Evolutionary conservation across 1,140 invertebrate genomes (phyloP), one percentile per base, ranked within the genome.

Genomic region (Ceratosolen fusciceps): DNA sequence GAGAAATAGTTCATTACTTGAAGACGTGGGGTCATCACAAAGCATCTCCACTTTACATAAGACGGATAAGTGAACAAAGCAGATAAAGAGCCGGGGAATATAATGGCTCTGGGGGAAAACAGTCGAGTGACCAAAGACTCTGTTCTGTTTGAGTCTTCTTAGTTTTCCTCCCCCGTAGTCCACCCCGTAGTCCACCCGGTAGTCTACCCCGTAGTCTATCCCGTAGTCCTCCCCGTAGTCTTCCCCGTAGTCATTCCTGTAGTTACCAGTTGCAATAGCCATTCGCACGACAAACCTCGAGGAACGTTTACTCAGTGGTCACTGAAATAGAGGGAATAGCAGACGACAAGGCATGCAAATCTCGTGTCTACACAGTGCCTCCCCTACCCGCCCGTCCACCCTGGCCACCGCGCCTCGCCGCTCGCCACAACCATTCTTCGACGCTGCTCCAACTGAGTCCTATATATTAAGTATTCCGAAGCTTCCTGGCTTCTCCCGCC

Each of bases 301-400:
- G 56, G 65, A 72, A 56, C 34, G 71, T 79, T 79, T 79, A 72
- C 47, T 67, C 71, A 74, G 52, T 79, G 71, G 71, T 24, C 71
- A 31, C 43, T 67, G 60, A 74, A 73, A 74, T 47, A 79, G 47
- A 79, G 77, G 26, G 60, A 79, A 79, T 79, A 67, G 47, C 71
- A 67, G 52, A 74, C 70, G 58, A 79, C 60, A 79, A 74, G n/a
- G 70, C 71, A 74, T 79, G 77, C 70, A 79, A 79, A 79, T 79
- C 71, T 74, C 52, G 52, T 58, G 52, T 56, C 24, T 60, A 29
- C 39, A 34, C 1, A 1, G 2, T 19, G 19, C 2, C 29, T 74
- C 72, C 0, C 49, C 2, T n/a, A n/a, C 26, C 43, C 16, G 19
- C n/a, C n/a, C n/a, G n/a, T n/a, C n/a, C n/a, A n/a, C n/a, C n/a